These are phyloP conservation scores for Sycobia sp. DNA, from an alignment of 1,140 invertebrate genomes.

Conservation along the genomic window DNA sequence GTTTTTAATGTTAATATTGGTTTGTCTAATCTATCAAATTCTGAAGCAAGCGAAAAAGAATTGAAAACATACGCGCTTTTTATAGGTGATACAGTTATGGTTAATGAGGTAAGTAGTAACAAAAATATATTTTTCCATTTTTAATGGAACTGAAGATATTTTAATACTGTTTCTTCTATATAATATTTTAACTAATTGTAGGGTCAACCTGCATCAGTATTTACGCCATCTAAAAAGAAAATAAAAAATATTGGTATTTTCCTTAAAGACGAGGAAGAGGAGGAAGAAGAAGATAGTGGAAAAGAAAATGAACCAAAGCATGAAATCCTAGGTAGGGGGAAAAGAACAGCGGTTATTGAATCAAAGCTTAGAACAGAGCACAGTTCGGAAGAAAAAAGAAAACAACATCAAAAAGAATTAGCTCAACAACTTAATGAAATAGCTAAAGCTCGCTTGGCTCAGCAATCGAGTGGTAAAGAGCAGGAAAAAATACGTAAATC, in stretches of 20 bases:
- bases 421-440: constrained; percentile 89
- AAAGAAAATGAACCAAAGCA: constrained; percentile 70
- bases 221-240: constrained; percentile 94
- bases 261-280: constrained; percentile 91
- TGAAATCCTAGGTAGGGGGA: constrained; percentile 77
- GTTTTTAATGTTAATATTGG: constrained; percentile 96
- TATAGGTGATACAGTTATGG: constrained; percentile 94
- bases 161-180: too few species aligned
- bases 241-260: constrained; percentile 97
- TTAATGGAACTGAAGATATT: too few species aligned
- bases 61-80: constrained; percentile 93
- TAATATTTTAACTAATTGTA: constrained; percentile 47
- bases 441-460: constrained; percentile 88
- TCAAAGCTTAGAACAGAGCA: constrained; percentile 94
- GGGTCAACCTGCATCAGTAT: constrained; percentile 78
- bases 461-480: constrained; percentile 83
- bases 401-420: constrained; percentile 95
- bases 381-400: constrained; percentile 95
- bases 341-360: constrained; percentile 92
- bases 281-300: constrained; percentile 78
- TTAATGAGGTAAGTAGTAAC: constrained; percentile 74
- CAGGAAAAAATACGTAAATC: constrained; percentile 92
- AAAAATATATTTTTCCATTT: too few species aligned
- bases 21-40: constrained; percentile 85
- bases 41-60: constrained; percentile 81